These are phyloP conservation scores for Eulemur rubriventer DNA, from an alignment of 2,797 vertebrate species.

Conservation along the genomic window DNA sequence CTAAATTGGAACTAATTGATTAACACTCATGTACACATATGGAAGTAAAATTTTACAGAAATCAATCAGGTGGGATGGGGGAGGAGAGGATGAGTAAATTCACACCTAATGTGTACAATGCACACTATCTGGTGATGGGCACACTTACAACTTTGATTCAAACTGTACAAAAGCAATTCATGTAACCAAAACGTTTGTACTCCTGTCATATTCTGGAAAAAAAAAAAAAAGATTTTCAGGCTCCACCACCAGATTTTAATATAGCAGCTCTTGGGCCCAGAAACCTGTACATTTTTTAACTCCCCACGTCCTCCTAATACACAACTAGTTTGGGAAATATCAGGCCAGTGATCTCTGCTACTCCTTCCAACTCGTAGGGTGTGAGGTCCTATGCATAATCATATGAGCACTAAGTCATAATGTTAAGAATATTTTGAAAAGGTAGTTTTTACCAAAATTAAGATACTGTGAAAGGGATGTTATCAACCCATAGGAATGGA, in stretches of 20 bases:
- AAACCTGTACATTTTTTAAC: not conserved
- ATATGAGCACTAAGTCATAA: not conserved
- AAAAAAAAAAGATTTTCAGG: no score
- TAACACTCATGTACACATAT: no score
- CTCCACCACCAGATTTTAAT: not conserved
- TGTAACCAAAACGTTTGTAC: no score
- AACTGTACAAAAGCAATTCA: no score
- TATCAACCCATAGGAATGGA: not conserved
- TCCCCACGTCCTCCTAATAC: not conserved
- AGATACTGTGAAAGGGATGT: not conserved
- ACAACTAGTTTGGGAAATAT: not conserved
- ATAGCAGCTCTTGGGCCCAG: not conserved
- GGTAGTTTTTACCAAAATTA: not conserved
- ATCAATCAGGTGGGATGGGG: no score
- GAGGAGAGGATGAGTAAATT: no score
- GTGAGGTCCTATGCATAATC: not conserved
- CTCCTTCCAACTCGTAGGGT: not conserved
- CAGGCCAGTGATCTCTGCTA: not conserved
- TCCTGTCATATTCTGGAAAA: no score
- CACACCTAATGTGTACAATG: no score
- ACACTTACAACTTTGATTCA: no score
- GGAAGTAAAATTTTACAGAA: no score
- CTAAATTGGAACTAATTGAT: no score
- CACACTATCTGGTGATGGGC: no score
- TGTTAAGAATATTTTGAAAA: slow-evolving; percentile 25